A percentile compares a stretch with the other conserved stretches of the same genome.
Evolutionary conservation across 1,140 invertebrate genomes (phyloP).

Genomic region (Cardiocondyla obscurior): DNA sequence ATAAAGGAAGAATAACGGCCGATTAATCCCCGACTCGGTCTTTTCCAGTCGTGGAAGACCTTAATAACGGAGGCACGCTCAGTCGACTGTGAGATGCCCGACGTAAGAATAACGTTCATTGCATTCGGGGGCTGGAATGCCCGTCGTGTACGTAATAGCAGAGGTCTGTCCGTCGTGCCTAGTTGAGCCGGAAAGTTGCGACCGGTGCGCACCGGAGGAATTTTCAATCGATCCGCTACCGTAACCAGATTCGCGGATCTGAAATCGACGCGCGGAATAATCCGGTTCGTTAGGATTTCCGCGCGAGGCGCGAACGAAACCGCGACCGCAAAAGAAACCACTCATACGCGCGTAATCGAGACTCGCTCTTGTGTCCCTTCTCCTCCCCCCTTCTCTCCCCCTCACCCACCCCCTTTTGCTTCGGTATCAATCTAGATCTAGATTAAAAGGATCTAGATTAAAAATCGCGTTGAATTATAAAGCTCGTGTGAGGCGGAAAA

Average conservation of each 20-base stretch:
- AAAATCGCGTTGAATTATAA: slow-evolving; percentile 19
- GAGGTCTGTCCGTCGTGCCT: slow-evolving; percentile 19
- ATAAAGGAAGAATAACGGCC: slow-evolving; percentile 35
- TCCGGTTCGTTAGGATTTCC: neutral
- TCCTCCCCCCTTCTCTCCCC: neutral
- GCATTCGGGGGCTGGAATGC: slow-evolving; percentile 53
- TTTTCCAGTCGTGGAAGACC: slow-evolving; percentile 45
- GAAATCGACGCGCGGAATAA: neutral
- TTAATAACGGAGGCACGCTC: slow-evolving; percentile 60
- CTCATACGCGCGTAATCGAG: neutral
- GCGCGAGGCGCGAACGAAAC: neutral
- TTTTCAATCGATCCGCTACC: neutral
- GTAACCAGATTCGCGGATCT: neutral
- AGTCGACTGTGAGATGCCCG: slow-evolving; percentile 35
- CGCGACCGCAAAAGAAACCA: neutral
- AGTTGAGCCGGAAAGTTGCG: slow-evolving; percentile 1
- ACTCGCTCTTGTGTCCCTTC: neutral
- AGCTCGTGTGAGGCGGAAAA: neutral
- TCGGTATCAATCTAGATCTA: neutral
- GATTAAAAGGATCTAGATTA: slow-evolving; percentile 5
- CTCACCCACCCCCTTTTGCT: too few species aligned
- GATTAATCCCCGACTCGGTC: slow-evolving; percentile 56
- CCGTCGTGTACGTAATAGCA: slow-evolving; percentile 65
- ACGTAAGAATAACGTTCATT: slow-evolving; percentile 68
- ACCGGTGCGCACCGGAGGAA: neutral